Percentiles rank a stretch among this genome's conserved stretches.
These are phyloP conservation scores for Julus scandinavius DNA, from an alignment of 2,888 invertebrate species.

Conservation along the genomic window DNA sequence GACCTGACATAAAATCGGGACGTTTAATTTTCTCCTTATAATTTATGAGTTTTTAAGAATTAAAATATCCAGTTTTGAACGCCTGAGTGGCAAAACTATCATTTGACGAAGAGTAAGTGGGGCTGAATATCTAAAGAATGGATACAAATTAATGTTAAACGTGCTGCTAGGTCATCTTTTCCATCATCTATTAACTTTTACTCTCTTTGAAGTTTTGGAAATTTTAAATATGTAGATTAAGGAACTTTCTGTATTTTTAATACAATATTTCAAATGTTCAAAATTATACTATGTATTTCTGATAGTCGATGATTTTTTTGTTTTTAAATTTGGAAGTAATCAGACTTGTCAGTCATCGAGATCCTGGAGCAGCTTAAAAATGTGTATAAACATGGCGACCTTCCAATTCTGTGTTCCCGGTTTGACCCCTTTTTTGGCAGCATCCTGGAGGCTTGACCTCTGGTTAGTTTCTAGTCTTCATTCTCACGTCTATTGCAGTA, in stretches of 20 bases:
- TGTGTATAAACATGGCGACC: background rate
- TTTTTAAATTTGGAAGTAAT: background rate
- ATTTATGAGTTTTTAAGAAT: background rate
- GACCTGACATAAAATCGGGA: background rate
- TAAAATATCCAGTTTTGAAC: background rate
- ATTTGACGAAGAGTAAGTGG: background rate
- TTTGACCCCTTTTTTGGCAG: conserved; percentile 46
- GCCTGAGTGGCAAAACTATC: background rate
- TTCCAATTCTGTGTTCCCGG: background rate
- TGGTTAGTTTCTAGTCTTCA: conserved; percentile 31
- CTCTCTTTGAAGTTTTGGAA: background rate
- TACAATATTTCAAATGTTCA: background rate
- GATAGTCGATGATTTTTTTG: background rate
- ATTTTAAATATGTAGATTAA: background rate
- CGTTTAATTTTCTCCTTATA: background rate
- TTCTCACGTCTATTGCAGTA: background rate
- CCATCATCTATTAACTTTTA: background rate
- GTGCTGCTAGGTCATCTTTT: background rate
- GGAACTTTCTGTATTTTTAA: background rate
- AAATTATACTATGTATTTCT: background rate
- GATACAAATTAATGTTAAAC: background rate
- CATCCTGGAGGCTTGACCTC: conserved; percentile 46
- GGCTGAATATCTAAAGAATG: background rate
- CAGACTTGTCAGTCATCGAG: background rate
- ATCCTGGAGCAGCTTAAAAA: conserved; percentile 5